phyloP scores from a whole-genome alignment of 2,797 vertebrate genomes.

The Leptodactylus fallax region DNA sequence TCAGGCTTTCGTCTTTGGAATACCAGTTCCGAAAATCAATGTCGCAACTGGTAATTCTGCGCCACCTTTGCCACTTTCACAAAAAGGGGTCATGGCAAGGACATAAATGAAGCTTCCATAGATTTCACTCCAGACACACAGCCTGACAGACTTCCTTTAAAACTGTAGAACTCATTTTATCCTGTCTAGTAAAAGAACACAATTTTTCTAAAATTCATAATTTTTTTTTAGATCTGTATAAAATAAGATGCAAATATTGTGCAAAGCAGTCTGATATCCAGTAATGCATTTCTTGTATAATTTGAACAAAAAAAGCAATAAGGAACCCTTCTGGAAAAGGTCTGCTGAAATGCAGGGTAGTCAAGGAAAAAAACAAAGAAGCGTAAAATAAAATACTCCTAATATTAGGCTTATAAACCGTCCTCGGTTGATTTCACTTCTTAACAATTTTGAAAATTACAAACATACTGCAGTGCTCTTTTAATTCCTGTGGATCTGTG shows the following conservation, averaged over 20 bases:
- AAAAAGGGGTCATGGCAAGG: too few relatives aligned
- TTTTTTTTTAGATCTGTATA: neutral
- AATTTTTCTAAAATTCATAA: neutral
- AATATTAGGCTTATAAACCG: neutral
- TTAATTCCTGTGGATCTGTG: slow-evolving; percentile 10
- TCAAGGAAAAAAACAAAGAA: neutral
- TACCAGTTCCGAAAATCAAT: too few relatives aligned
- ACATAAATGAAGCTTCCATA: too few relatives aligned
- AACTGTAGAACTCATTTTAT: neutral
- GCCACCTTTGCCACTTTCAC: too few relatives aligned
- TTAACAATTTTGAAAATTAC: slow-evolving; percentile 7
- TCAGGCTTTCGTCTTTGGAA: too few relatives aligned
- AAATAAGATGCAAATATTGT: neutral
- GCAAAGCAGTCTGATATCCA: neutral
- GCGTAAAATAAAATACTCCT: neutral
- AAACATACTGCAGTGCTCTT: slow-evolving; percentile 6
- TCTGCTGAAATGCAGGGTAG: neutral
- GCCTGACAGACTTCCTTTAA: too few relatives aligned
- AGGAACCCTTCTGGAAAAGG: neutral
- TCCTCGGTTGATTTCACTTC: neutral
- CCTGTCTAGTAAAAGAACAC: neutral
- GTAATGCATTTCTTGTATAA: neutral
- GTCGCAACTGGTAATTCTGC: too few relatives aligned
- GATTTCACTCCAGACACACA: too few relatives aligned
- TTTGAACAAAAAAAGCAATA: neutral